Evolutionary conservation across 1,140 invertebrate species (phyloP), one percentile per base, ranked within the genome.

Genomic region (Teleogryllus occipitalis): DNA sequence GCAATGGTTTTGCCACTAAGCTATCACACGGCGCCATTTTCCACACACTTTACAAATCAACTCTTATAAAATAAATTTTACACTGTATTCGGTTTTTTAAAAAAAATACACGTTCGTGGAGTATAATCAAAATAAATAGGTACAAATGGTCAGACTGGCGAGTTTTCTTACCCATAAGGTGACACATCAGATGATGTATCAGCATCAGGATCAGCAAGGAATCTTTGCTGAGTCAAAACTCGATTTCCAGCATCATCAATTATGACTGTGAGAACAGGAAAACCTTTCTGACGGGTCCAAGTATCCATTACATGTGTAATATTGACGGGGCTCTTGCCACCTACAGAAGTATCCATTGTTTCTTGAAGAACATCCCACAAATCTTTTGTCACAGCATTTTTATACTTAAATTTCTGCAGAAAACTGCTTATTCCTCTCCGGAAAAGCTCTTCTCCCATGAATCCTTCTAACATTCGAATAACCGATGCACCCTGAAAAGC

Each of bases 221-320:
- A 97, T 81, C 94, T 85, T 80, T 91, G 88, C 83, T 97, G 95
- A 0, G 88, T 92, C 0, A 97, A 86, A 6, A 86, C 87, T 76
- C 90, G 91, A 74, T 88, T 88, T n/a, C 82, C 82, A 47, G 84
- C 82, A 47, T 87, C 85, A 78, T 88, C 83, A 77, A 85, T 87
- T 2, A 81, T 86, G 6, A 95, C 91, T 5, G 87, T 90, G 0
- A 98, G 86, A 0, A 97, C 88, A 0, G 97, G 97, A 82, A 93
- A 95, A 8, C 97, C 97, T 93, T 95, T 97, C 87, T 98, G 97
- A 65, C 90, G 88, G 0, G 94, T 97, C 95, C 96, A 99, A 0
- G 95, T 97, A 82, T 96, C 91, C 94, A 98, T 95, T 75, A 98
- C 93, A 21, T 89, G 84, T 0, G 90, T 90, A 8, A 93, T 85